Evolutionary conservation across 2,797 vertebrate genomes (phyloP).

Genomic region (Scleropages formosus): DNA sequence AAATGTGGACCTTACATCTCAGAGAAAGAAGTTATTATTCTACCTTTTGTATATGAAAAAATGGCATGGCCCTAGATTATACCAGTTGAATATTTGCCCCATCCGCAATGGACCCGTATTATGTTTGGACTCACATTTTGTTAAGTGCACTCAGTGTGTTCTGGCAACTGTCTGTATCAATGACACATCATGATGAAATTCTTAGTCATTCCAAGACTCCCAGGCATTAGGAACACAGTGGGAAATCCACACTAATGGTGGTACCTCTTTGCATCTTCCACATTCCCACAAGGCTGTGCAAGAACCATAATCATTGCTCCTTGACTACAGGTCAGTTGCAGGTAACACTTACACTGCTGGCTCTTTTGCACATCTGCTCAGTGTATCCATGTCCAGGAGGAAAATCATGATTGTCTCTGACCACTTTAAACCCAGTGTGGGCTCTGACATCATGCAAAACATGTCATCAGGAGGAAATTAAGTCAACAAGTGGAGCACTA

Average conservation of each 20-base stretch:
- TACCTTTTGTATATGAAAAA: constrained; percentile 28
- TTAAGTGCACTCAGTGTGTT: background rate
- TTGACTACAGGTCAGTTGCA: too few relatives aligned
- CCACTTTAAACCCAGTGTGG: background rate
- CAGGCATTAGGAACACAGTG: background rate
- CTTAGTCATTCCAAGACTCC: constrained; percentile 30
- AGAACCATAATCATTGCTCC: background rate
- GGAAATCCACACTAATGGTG: background rate
- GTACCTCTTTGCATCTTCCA: background rate
- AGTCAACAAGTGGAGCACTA: background rate
- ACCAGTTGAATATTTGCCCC: background rate
- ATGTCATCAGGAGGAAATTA: background rate
- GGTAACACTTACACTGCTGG: too few relatives aligned
- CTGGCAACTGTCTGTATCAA: constrained; percentile 40
- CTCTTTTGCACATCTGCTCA: background rate
- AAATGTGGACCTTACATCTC: constrained; percentile 23
- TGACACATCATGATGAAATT: constrained; percentile 40
- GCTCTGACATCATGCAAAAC: constrained; percentile 1
- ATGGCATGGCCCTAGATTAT: constrained; percentile 6
- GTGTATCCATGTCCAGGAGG: background rate
- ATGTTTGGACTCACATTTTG: background rate
- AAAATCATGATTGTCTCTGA: background rate
- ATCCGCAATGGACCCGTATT: background rate
- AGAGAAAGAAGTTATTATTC: constrained; percentile 58
- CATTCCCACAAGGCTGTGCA: background rate